Evolutionary conservation across 1,140 invertebrate species (phyloP), one percentile per base, ranked within the genome.

Genomic region (Trypoxylus dichotomus): DNA sequence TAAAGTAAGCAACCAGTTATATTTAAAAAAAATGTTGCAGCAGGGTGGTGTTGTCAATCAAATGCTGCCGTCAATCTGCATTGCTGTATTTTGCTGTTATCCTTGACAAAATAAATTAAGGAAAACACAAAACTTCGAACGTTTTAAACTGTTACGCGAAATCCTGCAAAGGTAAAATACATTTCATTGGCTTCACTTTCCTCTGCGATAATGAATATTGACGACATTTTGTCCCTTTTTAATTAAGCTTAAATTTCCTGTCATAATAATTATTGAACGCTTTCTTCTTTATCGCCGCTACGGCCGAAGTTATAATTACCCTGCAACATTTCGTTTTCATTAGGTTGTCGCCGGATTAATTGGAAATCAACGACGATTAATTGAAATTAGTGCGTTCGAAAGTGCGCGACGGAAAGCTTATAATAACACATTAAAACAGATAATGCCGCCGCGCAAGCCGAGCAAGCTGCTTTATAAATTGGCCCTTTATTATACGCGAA

Each of bases 351-450:
- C 21, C 0, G 27, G 24, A 68, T 68, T 68, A 68, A 68, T 68
- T 68, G 60, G 60, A 68, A 68, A 68, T 68, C 60, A 68, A 68
- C 60, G 21, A 21, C 60, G 60, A 68, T 68, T 68, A 68, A 68
- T 68, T 68, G 60, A 68, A 68, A 68, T 68, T 68, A 68, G n/a
- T 68, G 60, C 27, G 60, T 29, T 68, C 24, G 60, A 68, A 68
- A 29, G 60, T 68, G 27, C 24, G 25, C 24, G 27, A 68, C 60
- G 60, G 77, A 27, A 63, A 78, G 74, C 77, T 43, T 78, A 78
- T 78, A 77, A 77, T 77, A 71, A 72, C 72, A 43, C 60, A 78
- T 78, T 78, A 75, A 78, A 78, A 75, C 72, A 74, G 77, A 78
- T 78, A 78, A 78, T 78, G 37, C 58, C 72, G 68, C 68, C 58